Conservation (phyloP, 2,888 invertebrate species). For the Ceriagrion tenellum region DNA sequence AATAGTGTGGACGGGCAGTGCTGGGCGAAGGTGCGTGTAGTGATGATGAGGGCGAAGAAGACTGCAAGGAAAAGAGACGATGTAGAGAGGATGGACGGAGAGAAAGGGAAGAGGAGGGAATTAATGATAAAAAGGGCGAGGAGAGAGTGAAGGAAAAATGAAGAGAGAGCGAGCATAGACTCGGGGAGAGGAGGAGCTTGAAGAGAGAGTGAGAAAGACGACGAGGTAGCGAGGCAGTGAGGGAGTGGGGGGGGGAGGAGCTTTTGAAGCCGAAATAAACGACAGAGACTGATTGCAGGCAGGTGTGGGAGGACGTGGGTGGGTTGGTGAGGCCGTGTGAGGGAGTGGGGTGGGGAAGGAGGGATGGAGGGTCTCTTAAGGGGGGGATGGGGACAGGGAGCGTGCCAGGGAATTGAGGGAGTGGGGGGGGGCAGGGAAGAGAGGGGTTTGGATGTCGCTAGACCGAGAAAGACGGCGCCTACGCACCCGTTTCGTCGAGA, state of each 20-base stretch:
- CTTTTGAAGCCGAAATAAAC: constrained; percentile 29
- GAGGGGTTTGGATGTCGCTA: background rate
- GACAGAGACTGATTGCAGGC: constrained; percentile 40
- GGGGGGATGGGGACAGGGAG: background rate
- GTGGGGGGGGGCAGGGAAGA: background rate
- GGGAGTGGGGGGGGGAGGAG: background rate
- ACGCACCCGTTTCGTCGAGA: background rate
- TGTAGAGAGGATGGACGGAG: background rate
- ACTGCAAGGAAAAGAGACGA: background rate
- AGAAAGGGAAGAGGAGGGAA: background rate
- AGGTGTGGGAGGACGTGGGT: constrained; percentile 47
- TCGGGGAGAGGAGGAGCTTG: background rate
- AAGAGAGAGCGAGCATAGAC: background rate
- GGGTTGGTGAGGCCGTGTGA: background rate
- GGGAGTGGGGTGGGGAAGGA: background rate
- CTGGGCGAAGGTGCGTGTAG: background rate
- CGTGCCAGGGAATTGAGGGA: background rate
- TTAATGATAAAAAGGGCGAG: background rate
- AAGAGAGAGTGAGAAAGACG: background rate
- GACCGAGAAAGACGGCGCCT: constrained; percentile 38
- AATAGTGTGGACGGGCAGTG: background rate
- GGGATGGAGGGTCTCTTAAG: background rate
- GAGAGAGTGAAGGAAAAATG: background rate
- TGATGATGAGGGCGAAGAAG: background rate
- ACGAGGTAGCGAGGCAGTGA: background rate